Percentiles rank a stretch among this genome's conserved stretches.
Conservation (phyloP, 2,113 vertebrate species). For the Myiozetetes cayanensis region DNA sequence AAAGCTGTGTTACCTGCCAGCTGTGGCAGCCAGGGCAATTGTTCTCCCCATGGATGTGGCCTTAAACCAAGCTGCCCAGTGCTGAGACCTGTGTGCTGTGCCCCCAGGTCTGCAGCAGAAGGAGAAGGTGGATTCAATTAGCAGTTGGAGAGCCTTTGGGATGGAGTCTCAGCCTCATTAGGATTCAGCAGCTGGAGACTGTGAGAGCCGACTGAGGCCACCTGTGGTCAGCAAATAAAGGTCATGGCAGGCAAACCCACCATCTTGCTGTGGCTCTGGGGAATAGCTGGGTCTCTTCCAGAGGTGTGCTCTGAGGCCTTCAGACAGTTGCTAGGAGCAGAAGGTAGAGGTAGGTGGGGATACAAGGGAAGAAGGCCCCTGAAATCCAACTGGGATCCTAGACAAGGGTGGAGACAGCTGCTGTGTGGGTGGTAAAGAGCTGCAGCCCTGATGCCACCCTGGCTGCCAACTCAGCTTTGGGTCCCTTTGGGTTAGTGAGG, state of each 20-base stretch:
- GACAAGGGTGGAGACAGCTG: neutral
- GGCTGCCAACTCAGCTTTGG: neutral
- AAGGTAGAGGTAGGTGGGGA: neutral
- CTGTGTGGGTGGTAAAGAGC: neutral
- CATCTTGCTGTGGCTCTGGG: neutral
- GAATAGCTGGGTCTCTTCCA: neutral
- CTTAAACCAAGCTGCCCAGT: neutral
- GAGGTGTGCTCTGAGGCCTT: neutral
- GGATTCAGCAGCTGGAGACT: neutral
- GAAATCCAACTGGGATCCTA: neutral
- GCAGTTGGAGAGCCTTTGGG: neutral
- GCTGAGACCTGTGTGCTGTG: neutral
- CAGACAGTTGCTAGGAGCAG: neutral
- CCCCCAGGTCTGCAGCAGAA: neutral
- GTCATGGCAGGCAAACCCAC: fast-evolving
- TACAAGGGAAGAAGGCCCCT: neutral
- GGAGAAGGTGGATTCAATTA: neutral
- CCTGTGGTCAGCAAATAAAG: neutral
- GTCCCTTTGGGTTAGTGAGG: neutral
- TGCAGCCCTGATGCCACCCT: neutral
- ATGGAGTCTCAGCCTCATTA: neutral
- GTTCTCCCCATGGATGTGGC: fast-evolving
- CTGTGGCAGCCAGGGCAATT: neutral
- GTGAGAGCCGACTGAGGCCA: neutral
- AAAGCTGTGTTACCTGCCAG: neutral